Conservation (phyloP, 2,888 invertebrate genomes). For the Agrilus cyanescens region DNA sequence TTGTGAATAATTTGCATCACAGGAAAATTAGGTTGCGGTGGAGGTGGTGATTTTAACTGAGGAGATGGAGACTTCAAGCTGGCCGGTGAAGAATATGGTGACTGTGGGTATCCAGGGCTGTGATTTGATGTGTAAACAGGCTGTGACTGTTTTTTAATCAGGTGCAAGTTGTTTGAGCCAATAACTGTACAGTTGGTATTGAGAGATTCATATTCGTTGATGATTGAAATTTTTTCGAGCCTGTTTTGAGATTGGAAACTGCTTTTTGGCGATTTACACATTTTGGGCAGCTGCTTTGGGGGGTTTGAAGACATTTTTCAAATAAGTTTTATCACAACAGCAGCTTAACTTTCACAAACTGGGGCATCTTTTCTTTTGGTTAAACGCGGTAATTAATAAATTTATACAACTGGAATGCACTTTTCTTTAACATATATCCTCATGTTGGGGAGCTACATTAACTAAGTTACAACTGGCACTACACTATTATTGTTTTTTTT, state of each 20-base stretch:
- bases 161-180: conserved; percentile 35
- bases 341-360: too few species aligned
- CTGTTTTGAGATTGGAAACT: conserved; percentile 10
- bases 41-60: conserved; percentile 31
- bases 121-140: conserved; percentile 27
- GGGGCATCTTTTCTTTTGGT: conserved; percentile 7
- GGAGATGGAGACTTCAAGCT: conserved; percentile 33
- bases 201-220: conserved; percentile 31
- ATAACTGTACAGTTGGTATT: conserved; percentile 37
- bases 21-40: conserved; percentile 33
- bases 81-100: conserved; percentile 34
- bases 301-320: conserved; percentile 35
- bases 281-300: conserved; percentile 31
- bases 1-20: conserved; percentile 35
- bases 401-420: conserved; percentile 13
- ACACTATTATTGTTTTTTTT: background rate
- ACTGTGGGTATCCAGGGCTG: conserved; percentile 29
- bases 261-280: conserved; percentile 37
- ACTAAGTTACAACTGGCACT: conserved; percentile 6
- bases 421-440: conserved; percentile 10
- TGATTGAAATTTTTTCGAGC: conserved; percentile 24
- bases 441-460: conserved; percentile 10
- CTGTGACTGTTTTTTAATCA: conserved; percentile 33
- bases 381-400: conserved; percentile 7
- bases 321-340: conserved; percentile 11